phyloP scores from a whole-genome alignment of 2,113 vertebrate genomes.

The Notothenia rossii region DNA sequence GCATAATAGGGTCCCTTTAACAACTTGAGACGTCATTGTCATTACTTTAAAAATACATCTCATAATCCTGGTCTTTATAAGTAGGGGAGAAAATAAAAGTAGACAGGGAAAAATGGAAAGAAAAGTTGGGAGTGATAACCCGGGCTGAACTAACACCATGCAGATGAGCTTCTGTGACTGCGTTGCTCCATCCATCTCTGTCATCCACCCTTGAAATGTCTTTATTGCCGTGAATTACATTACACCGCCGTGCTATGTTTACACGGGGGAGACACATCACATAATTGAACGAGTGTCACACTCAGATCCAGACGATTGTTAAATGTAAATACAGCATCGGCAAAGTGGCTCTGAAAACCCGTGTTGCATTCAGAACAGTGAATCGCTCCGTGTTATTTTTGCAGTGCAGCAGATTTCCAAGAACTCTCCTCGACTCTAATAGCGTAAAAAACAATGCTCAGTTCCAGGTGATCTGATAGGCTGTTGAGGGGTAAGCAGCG shows the following conservation, averaged over 20 bases:
- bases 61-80: background rate
- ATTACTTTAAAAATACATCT: background rate
- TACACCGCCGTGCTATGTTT: slow-evolving; percentile 49
- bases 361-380: slow-evolving; percentile 15
- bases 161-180: slow-evolving; percentile 34
- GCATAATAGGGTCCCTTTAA: too few relatives aligned
- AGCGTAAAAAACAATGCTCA: slow-evolving; percentile 59
- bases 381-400: slow-evolving; percentile 26
- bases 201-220: slow-evolving; percentile 53
- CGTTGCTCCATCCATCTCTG: slow-evolving; percentile 43
- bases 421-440: slow-evolving; percentile 35
- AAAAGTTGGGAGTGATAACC: slow-evolving; percentile 26
- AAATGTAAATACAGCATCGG: slow-evolving; percentile 61
- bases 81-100: background rate
- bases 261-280: slow-evolving; percentile 46
- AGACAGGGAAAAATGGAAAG: background rate
- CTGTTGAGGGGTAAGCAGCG: slow-evolving; percentile 25
- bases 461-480: slow-evolving; percentile 31
- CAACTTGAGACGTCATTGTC: background rate
- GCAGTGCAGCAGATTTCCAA: slow-evolving; percentile 34
- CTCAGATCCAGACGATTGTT: slow-evolving; percentile 45
- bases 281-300: slow-evolving; percentile 63
- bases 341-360: slow-evolving; percentile 40
- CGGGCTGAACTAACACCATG: slow-evolving; percentile 36
- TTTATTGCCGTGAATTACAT: slow-evolving; percentile 61